These are phyloP conservation scores for Phalacrocorax carbo DNA, from an alignment of 2,113 vertebrate species.

Conservation along the genomic window DNA sequence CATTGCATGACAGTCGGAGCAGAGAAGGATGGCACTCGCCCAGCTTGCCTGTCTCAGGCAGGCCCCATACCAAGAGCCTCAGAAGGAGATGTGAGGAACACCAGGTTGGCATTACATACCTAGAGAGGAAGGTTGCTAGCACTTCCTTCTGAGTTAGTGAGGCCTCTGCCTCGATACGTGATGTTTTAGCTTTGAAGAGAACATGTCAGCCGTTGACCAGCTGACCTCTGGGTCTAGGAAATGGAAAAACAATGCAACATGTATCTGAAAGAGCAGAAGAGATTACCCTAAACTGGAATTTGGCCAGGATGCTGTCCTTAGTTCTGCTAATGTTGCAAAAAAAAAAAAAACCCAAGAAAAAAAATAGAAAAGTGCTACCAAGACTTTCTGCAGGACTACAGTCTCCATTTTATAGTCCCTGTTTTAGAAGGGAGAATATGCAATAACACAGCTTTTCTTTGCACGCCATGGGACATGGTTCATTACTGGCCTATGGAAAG, in stretches of 20 bases:
- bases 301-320: neutral
- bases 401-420: neutral
- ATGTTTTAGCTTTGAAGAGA: neutral
- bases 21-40: fast-evolving
- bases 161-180: neutral
- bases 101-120: neutral
- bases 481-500: neutral
- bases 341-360: neutral
- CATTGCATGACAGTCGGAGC: neutral
- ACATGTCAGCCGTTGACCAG: neutral
- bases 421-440: neutral
- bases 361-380: neutral
- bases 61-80: neutral
- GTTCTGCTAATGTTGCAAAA: constrained; percentile 14
- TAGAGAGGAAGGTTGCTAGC: neutral
- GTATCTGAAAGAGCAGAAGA: constrained; percentile 20
- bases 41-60: neutral
- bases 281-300: constrained; percentile 18
- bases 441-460: neutral
- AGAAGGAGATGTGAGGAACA: neutral
- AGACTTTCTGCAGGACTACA: constrained; percentile 10
- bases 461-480: neutral
- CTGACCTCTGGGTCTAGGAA: neutral
- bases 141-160: neutral
- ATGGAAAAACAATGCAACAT: neutral